Evolutionary conservation across 2,113 vertebrate species (phyloP).

Genomic region (Glareola pratincola): DNA sequence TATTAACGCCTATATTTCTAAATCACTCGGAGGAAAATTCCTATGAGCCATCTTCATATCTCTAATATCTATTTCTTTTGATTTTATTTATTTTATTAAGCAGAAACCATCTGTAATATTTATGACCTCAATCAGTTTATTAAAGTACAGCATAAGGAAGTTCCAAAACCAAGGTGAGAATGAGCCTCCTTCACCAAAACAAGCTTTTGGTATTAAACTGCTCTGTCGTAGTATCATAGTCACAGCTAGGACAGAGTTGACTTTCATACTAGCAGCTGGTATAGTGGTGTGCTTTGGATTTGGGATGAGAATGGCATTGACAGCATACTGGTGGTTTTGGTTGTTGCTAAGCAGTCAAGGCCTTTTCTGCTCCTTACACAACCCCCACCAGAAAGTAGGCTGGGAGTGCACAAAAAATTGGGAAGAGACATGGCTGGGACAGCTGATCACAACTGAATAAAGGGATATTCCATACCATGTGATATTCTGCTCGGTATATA

Average conservation of each 20-base stretch:
- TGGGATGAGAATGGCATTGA: neutral
- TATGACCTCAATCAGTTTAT: neutral
- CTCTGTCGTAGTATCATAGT: neutral
- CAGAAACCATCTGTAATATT: neutral
- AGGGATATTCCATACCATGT: neutral
- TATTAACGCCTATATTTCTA: constrained; percentile 57
- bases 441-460: neutral
- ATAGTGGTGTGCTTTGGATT: neutral
- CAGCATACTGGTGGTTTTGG: neutral
- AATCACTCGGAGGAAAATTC: constrained; percentile 61
- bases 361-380: neutral
- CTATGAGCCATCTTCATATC: neutral
- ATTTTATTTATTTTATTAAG: neutral
- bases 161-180: neutral
- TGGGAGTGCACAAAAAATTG: neutral
- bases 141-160: neutral
- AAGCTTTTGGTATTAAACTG: neutral
- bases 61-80: neutral
- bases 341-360: neutral
- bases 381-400: neutral
- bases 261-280: neutral
- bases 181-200: neutral
- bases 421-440: neutral
- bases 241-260: neutral
- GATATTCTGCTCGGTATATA: neutral